Base-by-base conservation (phyloP, 2,888 invertebrate genomes). In the Melanchra persicariae region DNA sequence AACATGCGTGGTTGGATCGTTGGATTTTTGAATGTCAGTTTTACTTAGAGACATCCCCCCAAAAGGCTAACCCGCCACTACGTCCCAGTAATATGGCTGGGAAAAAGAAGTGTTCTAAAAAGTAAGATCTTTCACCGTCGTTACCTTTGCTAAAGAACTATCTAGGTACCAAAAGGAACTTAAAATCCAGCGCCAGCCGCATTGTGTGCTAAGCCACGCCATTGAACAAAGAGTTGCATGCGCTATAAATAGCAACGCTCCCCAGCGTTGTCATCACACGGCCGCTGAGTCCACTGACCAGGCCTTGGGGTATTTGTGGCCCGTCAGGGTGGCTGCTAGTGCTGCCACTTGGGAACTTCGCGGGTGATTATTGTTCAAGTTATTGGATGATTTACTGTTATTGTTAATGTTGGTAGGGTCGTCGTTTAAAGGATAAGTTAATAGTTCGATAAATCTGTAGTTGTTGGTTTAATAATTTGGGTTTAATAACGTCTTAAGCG, bases 241-340 rank as follows among this genome's bases (percentile, higher is more conserved):
- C 34, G 24, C 72, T 83, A 83, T 70, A 73, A 61, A 72, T 83
- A 83, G 63, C n/a, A n/a, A n/a, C n/a, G 55, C 37, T 55, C 73
- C 69, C 64, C 77, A 59, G 66, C 64, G 60, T 70, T 77, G 85
- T 74, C 76, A 67, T 43, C 76, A 43, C 79, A 57, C 70, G 85
- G 85, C 74, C 74, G 74, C 51, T 74, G 85, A 83, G 85, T 80
- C 74, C 77, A 77, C 51, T 83, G 83, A 83, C 83, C 85, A 83
- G 83, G 68, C 85, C 83, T 85, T 83, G 83, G 65, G 72, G 62
- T 85, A 83, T 83, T 83, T 72, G 77, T 58, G 77, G 77, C 69
- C 66, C 70, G 68, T 26, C 81, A 43, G 51, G 58, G 60, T 73
- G 67, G 26, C 54, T 26, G 49, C 45, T 57, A 61, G 52, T 6